Base-by-base conservation (phyloP, 1,140 invertebrate genomes). In the Sinonovacula constricta region DNA sequence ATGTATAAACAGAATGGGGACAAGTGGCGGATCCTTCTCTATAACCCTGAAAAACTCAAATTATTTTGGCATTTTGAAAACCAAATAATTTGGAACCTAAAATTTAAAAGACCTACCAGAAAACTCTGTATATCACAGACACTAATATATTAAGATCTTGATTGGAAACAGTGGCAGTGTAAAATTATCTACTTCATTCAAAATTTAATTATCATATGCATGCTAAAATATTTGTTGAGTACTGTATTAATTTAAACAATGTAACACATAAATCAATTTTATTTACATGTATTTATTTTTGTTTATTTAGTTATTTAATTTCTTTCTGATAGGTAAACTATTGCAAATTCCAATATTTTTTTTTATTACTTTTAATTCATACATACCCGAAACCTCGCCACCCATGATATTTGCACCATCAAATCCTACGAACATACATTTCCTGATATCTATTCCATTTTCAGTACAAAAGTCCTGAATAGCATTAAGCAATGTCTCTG, bases 361-460 rank as follows among this genome's bases (percentile, higher is more conserved):
- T 10, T 45, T 45, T 45, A 45, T 45, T 18, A 45, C 7, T 45
- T 45, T 10, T 10, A 45, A 18, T 7, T 45, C 39, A 45, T 45
- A 45, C 39, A 10, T 63, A 63, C 60, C 60, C 26, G 60, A 34
- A 14, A 63, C 60, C 34, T 63, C 60, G 4, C 60, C 34, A 24
- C 60, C 39, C 60, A 63, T 63, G 31, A 63, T 34, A 63, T 63
- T 63, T 12, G 60, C 60, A 36, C 60, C 60, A 39, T 63, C 60
- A 63, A 63, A 63, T 31, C 60, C 60, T 10, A 63, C 60, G 39
- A 63, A 63, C 22, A 3, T 10, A 34, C 60, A 63, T 36, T 63
- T 63, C 14, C 12, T 24, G 2, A 63, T 34, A 24, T 36, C 60
- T 3, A 63, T 5, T 7, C n/a, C 31, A 5, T 63, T 63, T 12